Evolutionary conservation across 2,113 vertebrate species (phyloP).

Genomic region (Microcebus ravelobensis): DNA sequence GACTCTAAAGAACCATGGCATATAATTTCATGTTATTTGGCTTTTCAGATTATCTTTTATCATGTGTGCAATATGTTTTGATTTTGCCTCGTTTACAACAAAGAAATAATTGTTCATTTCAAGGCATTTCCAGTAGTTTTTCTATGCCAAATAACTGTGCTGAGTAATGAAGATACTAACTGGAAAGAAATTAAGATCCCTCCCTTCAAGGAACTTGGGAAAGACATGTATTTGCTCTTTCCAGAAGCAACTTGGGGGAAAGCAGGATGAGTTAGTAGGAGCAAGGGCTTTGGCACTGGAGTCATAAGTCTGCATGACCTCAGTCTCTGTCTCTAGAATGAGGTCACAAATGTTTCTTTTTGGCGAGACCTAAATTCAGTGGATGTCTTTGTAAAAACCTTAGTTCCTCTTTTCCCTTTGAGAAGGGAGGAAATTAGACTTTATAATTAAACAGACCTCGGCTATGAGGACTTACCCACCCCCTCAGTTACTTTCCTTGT

Average conservation of each 20-base stretch:
- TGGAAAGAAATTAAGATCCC: background rate
- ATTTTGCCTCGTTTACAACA: constrained; percentile 1
- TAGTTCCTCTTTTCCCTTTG: background rate
- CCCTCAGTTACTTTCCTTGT: background rate
- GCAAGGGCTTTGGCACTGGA: too few relatives aligned
- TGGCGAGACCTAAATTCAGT: background rate
- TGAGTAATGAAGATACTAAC: background rate
- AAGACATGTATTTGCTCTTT: background rate
- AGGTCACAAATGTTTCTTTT: background rate
- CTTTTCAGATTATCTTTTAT: background rate
- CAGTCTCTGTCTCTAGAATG: background rate
- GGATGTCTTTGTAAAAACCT: background rate
- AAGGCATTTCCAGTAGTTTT: background rate
- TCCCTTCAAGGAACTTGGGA: background rate
- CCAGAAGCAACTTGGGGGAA: background rate
- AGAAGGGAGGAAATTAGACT: background rate
- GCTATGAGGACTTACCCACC: background rate
- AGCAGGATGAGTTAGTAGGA: background rate
- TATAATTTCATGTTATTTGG: background rate
- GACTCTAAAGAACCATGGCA: background rate
- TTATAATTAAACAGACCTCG: background rate
- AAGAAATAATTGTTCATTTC: background rate
- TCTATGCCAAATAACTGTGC: background rate
- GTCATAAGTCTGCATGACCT: background rate
- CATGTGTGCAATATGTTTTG: background rate